Conservation (phyloP, 2,113 vertebrate genomes). For the Daboia siamensis region DNA sequence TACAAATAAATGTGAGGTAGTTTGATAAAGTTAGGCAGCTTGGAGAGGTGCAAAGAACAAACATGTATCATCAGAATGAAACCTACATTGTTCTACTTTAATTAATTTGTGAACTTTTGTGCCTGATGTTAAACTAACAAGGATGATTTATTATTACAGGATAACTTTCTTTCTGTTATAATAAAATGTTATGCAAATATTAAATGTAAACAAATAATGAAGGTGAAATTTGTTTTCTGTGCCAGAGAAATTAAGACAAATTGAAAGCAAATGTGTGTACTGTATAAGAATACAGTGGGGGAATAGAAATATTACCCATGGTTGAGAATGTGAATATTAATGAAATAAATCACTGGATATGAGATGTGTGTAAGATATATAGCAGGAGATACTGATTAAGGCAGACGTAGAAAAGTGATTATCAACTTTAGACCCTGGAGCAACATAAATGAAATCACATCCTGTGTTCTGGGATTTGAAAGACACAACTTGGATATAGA, state of each 20-base stretch:
- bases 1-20: background rate
- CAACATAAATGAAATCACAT: constrained; percentile 70
- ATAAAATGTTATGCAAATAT: constrained; percentile 29
- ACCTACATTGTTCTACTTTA: background rate
- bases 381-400: constrained; percentile 63
- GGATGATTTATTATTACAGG: background rate
- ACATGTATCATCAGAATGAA: background rate
- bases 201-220: constrained; percentile 32
- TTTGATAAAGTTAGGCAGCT: background rate
- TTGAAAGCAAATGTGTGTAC: constrained; percentile 42
- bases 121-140: background rate
- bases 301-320: constrained; percentile 42
- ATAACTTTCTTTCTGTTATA: constrained; percentile 25
- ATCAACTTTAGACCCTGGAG: constrained; percentile 73
- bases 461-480: constrained; percentile 77
- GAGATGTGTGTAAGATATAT: constrained; percentile 39
- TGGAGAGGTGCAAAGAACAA: background rate
- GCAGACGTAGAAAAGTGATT: constrained; percentile 74
- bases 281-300: constrained; percentile 49
- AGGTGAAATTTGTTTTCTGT: constrained; percentile 20
- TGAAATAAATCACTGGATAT: constrained; percentile 53
- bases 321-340: constrained; percentile 57
- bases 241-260: constrained; percentile 45
- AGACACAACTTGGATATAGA: constrained; percentile 68
- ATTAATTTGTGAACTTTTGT: background rate